Evolutionary conservation across 2,888 invertebrate genomes (phyloP).

Genomic region (Philopedon plagiatum): DNA sequence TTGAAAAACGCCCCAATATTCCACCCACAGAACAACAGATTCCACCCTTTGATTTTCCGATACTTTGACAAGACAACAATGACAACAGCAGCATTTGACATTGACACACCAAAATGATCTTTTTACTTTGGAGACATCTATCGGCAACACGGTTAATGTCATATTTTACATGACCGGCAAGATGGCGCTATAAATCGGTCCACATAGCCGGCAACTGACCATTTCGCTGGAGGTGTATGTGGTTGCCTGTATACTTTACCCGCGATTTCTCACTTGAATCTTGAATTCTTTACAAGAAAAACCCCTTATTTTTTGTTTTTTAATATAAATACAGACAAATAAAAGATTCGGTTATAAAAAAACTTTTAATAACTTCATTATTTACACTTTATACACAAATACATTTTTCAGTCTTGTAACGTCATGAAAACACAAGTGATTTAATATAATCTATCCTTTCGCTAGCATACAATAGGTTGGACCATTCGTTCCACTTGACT

Average conservation of each 20-base stretch:
- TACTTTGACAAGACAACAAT: constrained; percentile 39
- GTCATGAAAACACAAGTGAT: constrained; percentile 39
- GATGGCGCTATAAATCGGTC: too few relatives aligned
- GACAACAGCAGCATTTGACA: constrained; percentile 17
- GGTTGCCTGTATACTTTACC: too few relatives aligned
- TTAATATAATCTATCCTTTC: constrained; percentile 70
- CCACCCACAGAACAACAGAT: too few relatives aligned
- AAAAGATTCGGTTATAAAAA: too few relatives aligned
- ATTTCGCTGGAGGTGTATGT: too few relatives aligned
- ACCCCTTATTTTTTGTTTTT: too few relatives aligned
- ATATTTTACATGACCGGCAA: too few relatives aligned
- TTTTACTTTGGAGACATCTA: not conserved
- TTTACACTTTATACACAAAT: constrained; percentile 2
- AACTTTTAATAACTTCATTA: not conserved
- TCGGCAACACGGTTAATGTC: not conserved
- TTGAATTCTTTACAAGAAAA: too few relatives aligned
- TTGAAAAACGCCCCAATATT: constrained; percentile 35
- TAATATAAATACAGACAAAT: too few relatives aligned
- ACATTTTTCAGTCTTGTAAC: not conserved
- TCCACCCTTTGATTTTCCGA: constrained; percentile 41
- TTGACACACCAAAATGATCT: not conserved
- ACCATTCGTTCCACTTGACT: constrained; percentile 72
- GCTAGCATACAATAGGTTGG: constrained; percentile 71
- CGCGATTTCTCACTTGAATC: too few relatives aligned
- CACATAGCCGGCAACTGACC: too few relatives aligned